These are phyloP conservation scores for Tetrapedia diversipes DNA, from an alignment of 2,888 invertebrate genomes.

Conservation along the genomic window DNA sequence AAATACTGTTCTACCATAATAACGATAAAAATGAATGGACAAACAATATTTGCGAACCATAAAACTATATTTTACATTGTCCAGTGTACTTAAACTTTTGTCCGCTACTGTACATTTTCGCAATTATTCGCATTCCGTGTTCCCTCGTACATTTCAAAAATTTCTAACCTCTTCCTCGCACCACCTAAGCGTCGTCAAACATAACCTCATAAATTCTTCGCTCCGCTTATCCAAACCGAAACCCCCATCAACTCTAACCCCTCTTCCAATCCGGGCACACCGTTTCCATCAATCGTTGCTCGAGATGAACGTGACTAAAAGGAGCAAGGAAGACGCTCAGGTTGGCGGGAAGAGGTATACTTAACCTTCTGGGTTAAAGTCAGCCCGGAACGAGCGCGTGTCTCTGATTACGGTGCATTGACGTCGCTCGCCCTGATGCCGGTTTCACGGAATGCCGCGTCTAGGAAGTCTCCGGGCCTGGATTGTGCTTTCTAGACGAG, in stretches of 20 bases:
- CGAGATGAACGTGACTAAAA: constrained; percentile 21
- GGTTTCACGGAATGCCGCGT: constrained; percentile 54
- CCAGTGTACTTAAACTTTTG: too few relatives aligned
- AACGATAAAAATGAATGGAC: too few relatives aligned
- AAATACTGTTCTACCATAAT: too few relatives aligned
- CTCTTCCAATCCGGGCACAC: not conserved
- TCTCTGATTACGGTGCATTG: constrained; percentile 75
- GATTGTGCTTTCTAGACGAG: constrained; percentile 63
- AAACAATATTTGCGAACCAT: too few relatives aligned
- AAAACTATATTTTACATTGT: too few relatives aligned
- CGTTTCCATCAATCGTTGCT: constrained; percentile 31
- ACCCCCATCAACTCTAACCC: not conserved
- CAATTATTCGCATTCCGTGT: too few relatives aligned
- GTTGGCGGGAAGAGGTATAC: constrained; percentile 64
- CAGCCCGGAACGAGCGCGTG: constrained; percentile 72
- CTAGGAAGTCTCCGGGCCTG: constrained; percentile 52
- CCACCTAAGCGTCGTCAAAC: too few relatives aligned
- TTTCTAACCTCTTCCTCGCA: too few relatives aligned
- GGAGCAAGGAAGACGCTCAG: constrained; percentile 36
- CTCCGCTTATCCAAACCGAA: too few relatives aligned
- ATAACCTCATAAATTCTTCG: not conserved
- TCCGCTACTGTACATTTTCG: too few relatives aligned
- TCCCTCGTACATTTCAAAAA: too few relatives aligned
- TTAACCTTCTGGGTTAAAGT: constrained; percentile 73
- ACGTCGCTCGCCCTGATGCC: constrained; percentile 45